These are phyloP conservation scores for Champsocephalus esox DNA, from an alignment of 2,797 vertebrate species.

Conservation along the genomic window DNA sequence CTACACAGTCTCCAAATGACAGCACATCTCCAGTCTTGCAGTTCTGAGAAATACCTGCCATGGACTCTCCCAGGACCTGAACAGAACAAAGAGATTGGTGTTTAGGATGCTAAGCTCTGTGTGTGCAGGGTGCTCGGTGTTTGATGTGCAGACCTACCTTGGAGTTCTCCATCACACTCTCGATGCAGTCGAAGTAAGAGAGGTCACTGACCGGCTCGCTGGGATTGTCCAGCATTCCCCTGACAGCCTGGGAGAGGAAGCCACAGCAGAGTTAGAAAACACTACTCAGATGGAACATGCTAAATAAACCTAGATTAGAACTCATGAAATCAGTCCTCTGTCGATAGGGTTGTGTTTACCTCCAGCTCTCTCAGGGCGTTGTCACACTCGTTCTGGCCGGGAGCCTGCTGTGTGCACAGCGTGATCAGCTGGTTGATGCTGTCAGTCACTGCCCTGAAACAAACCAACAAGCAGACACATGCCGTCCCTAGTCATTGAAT, in stretches of 20 bases:
- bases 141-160: constrained; percentile 85
- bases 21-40: constrained; percentile 95
- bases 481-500: background rate
- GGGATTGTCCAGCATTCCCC: constrained; percentile 96
- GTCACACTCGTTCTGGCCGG: constrained; percentile 98
- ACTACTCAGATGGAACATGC: background rate
- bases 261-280: background rate
- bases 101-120: constrained; percentile 20
- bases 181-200: constrained; percentile 99
- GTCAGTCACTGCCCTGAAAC: constrained; percentile 94
- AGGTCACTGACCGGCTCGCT: constrained; percentile 96
- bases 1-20: constrained; percentile 94
- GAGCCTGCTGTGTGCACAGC: constrained; percentile 97
- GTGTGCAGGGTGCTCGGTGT: background rate
- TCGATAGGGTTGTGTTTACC: constrained; percentile 78
- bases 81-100: constrained; percentile 10
- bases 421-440: constrained; percentile 99
- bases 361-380: constrained; percentile 96
- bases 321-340: background rate
- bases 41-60: constrained; percentile 99
- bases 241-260: constrained; percentile 87
- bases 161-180: constrained; percentile 99
- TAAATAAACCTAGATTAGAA: constrained; percentile 4
- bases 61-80: constrained; percentile 96
- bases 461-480: constrained; percentile 22